phyloP scores from a whole-genome alignment of 2,888 invertebrate genomes.

The Eucera pruinosa region DNA sequence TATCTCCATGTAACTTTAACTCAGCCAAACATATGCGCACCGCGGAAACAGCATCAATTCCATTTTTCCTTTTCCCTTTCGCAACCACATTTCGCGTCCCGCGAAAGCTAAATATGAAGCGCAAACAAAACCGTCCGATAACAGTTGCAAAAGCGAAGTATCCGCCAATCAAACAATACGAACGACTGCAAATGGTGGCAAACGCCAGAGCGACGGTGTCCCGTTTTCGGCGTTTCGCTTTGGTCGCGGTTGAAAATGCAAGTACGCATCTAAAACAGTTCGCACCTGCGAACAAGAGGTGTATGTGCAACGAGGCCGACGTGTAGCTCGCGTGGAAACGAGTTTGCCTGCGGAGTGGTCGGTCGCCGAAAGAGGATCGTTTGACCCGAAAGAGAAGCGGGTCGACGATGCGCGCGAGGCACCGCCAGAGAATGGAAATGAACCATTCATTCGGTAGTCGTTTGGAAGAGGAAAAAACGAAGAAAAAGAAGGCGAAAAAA shows the following conservation, averaged over 20 bases:
- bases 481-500: neutral
- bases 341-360: slow-evolving; percentile 61
- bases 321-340: slow-evolving; percentile 64
- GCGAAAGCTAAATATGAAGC: neutral
- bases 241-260: slow-evolving; percentile 61
- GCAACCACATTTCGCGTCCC: too few species aligned
- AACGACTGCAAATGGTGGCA: neutral
- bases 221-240: slow-evolving; percentile 70
- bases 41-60: too few species aligned
- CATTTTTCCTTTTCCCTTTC: too few species aligned
- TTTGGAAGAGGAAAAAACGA: slow-evolving; percentile 15
- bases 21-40: too few species aligned
- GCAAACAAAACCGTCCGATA: neutral
- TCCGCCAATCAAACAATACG: neutral
- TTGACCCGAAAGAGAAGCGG: slow-evolving; percentile 68
- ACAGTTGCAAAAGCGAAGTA: neutral
- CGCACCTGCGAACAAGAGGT: slow-evolving; percentile 14
- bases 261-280: slow-evolving; percentile 44
- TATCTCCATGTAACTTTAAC: too few species aligned
- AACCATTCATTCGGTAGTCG: slow-evolving; percentile 65
- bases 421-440: slow-evolving; percentile 52
- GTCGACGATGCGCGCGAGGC: slow-evolving; percentile 55
- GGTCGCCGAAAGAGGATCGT: slow-evolving; percentile 61
- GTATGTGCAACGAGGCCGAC: slow-evolving; percentile 59
- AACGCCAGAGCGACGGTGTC: too few species aligned